Evolutionary conservation across 2,113 vertebrate species (phyloP).

Genomic region (Nycticryphes semicollaris): DNA sequence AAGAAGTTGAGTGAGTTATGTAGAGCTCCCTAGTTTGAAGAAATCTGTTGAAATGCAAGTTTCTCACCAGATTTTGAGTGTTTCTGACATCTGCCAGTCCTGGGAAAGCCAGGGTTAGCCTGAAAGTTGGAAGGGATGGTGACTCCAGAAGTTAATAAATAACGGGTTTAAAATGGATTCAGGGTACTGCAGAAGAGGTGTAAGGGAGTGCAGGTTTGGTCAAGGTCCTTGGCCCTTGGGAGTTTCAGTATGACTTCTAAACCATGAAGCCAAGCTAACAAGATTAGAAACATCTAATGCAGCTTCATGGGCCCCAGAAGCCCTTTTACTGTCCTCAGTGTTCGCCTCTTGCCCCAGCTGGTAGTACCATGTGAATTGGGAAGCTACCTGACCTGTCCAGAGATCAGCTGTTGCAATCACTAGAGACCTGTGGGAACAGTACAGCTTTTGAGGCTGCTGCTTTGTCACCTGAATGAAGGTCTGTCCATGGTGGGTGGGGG

Average conservation of each 20-base stretch:
- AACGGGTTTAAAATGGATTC: background rate
- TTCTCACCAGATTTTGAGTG: background rate
- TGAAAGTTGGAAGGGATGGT: too few species aligned
- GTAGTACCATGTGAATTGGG: background rate
- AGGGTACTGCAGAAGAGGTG: background rate
- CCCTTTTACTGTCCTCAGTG: background rate
- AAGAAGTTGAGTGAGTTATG: background rate
- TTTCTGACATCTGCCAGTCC: background rate
- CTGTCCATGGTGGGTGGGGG: background rate
- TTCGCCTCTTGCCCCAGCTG: background rate
- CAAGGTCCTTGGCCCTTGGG: background rate
- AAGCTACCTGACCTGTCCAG: background rate
- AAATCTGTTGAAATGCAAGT: background rate
- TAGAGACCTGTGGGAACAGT: background rate
- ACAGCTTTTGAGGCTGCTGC: background rate
- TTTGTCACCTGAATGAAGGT: background rate
- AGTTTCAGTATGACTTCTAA: background rate
- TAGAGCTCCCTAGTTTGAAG: background rate
- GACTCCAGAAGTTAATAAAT: background rate
- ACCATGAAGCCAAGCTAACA: background rate
- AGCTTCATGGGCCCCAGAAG: background rate
- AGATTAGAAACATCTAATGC: background rate
- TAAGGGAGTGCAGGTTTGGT: background rate
- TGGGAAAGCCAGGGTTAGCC: background rate
- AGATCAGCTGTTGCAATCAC: background rate